Percentiles rank a stretch among this genome's conserved stretches.
Conservation (phyloP, 1,140 invertebrate species). For the Bombus vancouverensis region DNA sequence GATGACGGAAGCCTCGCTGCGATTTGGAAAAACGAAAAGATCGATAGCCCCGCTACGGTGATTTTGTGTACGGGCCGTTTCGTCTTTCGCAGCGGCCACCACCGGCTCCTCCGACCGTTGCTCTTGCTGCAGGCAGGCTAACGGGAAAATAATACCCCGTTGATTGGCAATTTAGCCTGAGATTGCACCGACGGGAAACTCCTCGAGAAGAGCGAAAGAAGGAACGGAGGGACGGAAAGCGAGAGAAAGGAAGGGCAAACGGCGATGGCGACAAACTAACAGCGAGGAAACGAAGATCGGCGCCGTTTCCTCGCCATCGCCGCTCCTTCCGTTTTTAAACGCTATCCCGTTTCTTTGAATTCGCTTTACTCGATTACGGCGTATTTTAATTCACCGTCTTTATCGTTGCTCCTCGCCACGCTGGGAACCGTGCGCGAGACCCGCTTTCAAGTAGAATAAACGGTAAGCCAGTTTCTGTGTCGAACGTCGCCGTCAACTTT, state of each 20-base stretch:
- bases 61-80: conserved; percentile 14
- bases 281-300: conserved; percentile 31
- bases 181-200: conserved; percentile 72
- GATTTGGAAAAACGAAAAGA: conserved; percentile 27
- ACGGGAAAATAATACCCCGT: conserved; percentile 79
- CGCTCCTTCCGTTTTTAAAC: conserved; percentile 41
- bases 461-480: too few relatives aligned
- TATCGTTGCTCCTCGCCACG: not conserved
- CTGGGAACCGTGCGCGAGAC: not conserved
- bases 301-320: conserved; percentile 32
- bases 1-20: too few relatives aligned
- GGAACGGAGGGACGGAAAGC: conserved; percentile 39
- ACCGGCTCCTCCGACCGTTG: not conserved
- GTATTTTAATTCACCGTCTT: conserved; percentile 39
- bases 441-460: too few relatives aligned
- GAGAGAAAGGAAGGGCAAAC: conserved; percentile 33
- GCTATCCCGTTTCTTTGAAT: conserved; percentile 17
- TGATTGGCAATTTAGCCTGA: conserved; percentile 79
- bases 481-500: too few relatives aligned
- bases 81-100: not conserved
- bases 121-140: conserved; percentile 62
- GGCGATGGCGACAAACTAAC: conserved; percentile 29
- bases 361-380: conserved; percentile 33
- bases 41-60: conserved; percentile 39
- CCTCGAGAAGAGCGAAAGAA: conserved; percentile 51